Percentiles rank a stretch among this genome's conserved stretches.
These are phyloP conservation scores for Piprites chloris DNA, from an alignment of 2,113 vertebrate genomes.

Conservation along the genomic window DNA sequence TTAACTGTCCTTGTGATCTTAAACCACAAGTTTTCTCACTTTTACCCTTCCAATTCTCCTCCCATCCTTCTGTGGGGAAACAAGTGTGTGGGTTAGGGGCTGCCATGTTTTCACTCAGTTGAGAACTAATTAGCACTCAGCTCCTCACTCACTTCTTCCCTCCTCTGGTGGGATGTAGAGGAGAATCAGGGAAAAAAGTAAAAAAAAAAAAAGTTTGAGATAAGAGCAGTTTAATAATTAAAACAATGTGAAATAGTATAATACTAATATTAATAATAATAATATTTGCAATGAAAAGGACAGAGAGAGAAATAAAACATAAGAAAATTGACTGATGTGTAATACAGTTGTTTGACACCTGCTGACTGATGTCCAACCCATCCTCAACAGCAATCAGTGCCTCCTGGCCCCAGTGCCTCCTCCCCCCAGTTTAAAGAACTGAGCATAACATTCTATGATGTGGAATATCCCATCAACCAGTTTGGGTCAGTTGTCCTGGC, in stretches of 20 bases:
- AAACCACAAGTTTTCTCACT: neutral
- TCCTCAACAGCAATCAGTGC: rapidly evolving
- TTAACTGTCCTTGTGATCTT: neutral
- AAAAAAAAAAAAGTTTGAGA: neutral
- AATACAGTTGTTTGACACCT: no score
- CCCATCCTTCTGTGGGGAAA: neutral
- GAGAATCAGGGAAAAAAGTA: neutral
- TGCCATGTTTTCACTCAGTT: neutral
- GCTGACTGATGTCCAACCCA: rapidly evolving
- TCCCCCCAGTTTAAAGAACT: neutral
- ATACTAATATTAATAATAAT: rapidly evolving
- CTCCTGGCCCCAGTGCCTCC: no score
- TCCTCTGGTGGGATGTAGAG: neutral
- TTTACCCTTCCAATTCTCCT: neutral
- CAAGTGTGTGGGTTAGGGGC: neutral
- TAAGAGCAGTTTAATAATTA: neutral
- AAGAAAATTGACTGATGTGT: neutral
- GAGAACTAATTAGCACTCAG: neutral
- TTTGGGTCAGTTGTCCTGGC: neutral
- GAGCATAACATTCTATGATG: neutral
- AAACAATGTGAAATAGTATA: neutral
- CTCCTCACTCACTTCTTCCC: neutral
- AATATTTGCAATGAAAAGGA: neutral
- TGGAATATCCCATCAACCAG: no score
- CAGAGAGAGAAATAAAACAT: neutral